Percentiles rank a stretch among this genome's conserved stretches.
Conservation (phyloP, 1,140 invertebrate species). For the Dreissena polymorpha region DNA sequence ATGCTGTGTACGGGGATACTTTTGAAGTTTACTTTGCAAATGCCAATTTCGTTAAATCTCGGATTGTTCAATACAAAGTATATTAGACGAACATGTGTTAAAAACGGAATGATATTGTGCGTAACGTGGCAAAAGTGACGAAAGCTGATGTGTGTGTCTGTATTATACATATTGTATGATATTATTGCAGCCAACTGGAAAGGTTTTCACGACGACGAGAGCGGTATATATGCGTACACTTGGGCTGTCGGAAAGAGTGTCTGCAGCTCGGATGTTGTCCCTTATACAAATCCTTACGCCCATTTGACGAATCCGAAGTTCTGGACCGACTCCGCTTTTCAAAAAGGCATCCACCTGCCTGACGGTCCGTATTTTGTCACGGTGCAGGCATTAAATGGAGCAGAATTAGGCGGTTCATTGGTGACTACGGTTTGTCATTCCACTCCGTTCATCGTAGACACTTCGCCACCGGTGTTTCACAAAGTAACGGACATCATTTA, state of each 20-base stretch:
- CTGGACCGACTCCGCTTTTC: conserved; percentile 67
- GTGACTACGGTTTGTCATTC: conserved; percentile 71
- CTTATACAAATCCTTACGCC: conserved; percentile 63
- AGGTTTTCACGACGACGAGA: conserved; percentile 71
- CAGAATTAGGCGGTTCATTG: conserved; percentile 67
- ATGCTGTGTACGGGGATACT: too few relatives aligned
- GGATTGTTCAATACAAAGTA: too few relatives aligned
- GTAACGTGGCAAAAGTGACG: too few relatives aligned
- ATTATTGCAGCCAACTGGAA: conserved; percentile 71
- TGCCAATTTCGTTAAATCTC: too few relatives aligned
- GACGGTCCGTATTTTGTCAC: conserved; percentile 67
- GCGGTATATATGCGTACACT: conserved; percentile 68
- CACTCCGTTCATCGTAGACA: conserved; percentile 66
- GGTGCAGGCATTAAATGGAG: conserved; percentile 66
- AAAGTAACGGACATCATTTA: conserved; percentile 63
- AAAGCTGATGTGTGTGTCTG: too few relatives aligned
- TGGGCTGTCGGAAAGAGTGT: conserved; percentile 64
- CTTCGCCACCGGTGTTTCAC: conserved; percentile 63
- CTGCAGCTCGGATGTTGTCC: conserved; percentile 61
- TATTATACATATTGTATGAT: too few relatives aligned
- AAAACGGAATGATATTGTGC: too few relatives aligned
- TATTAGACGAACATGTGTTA: too few relatives aligned
- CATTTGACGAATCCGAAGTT: conserved; percentile 57
- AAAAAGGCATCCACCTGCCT: conserved; percentile 57
- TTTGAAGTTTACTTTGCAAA: too few relatives aligned